Evolutionary conservation across 2,888 invertebrate genomes (phyloP).

Genomic region (Mimas tiliae): DNA sequence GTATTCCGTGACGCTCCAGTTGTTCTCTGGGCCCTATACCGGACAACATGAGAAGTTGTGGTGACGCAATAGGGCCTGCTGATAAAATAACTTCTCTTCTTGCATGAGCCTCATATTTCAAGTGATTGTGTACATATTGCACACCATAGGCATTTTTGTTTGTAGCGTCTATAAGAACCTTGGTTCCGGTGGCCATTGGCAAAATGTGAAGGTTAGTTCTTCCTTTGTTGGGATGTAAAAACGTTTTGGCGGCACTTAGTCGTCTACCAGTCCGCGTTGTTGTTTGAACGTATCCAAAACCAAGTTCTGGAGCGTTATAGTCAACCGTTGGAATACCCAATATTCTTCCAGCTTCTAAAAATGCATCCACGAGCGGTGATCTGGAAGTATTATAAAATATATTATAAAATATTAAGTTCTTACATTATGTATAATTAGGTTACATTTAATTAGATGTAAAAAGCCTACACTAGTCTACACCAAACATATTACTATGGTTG

Average conservation of each 20-base stretch:
- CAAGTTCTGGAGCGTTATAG: slow-evolving; percentile 86
- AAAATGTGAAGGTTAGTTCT: slow-evolving; percentile 85
- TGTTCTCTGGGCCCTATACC: slow-evolving; percentile 88
- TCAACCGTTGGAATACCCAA: slow-evolving; percentile 87
- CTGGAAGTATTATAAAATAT: slow-evolving; percentile 45
- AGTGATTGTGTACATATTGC: slow-evolving; percentile 72
- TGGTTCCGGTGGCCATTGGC: slow-evolving; percentile 81
- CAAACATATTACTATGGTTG: no score
- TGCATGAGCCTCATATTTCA: slow-evolving; percentile 76
- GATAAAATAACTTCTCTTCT: slow-evolving; percentile 89
- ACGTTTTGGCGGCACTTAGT: slow-evolving; percentile 85
- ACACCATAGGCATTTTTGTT: slow-evolving; percentile 83
- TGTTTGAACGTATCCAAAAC: slow-evolving; percentile 86
- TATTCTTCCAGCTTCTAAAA: slow-evolving; percentile 86
- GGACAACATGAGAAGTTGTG: slow-evolving; percentile 92
- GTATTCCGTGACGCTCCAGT: slow-evolving; percentile 78
- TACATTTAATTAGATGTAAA: background rate
- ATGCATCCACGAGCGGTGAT: slow-evolving; percentile 84
- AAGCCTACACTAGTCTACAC: no score
- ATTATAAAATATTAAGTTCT: background rate
- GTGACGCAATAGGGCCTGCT: slow-evolving; percentile 91
- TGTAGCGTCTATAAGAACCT: slow-evolving; percentile 78
- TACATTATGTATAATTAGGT: background rate
- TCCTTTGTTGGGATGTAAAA: slow-evolving; percentile 79
- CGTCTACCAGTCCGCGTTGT: slow-evolving; percentile 85